Evolutionary conservation across 1,140 invertebrate species (phyloP).

Genomic region (Sinella curviseta): DNA sequence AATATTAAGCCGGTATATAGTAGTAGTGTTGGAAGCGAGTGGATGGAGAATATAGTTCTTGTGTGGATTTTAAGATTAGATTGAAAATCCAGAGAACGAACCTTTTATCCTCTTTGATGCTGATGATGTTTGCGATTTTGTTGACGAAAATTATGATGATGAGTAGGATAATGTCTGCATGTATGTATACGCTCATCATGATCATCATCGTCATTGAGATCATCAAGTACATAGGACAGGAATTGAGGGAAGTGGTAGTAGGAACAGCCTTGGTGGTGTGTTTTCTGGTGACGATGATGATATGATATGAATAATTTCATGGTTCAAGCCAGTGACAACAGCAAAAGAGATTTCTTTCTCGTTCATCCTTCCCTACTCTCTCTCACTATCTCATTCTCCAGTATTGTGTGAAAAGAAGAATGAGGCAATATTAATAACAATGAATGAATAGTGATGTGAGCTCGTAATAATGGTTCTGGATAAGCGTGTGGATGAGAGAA

Average conservation of each 20-base stretch:
- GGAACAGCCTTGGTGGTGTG: no score
- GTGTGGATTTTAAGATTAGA: background rate
- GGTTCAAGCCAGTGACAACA: no score
- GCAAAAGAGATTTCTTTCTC: no score
- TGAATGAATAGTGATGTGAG: background rate
- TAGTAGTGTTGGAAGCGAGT: background rate
- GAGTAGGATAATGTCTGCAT: background rate
- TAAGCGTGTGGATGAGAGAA: no score
- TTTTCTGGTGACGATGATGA: no score
- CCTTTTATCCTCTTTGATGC: background rate
- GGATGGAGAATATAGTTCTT: no score
- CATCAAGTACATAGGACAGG: no score
- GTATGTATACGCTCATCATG: background rate
- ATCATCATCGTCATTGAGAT: background rate
- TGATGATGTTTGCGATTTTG: constrained; percentile 19
- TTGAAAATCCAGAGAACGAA: background rate
- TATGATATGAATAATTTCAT: no score
- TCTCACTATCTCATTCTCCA: background rate
- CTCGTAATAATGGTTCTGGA: no score
- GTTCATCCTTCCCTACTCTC: no score
- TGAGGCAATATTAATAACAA: constrained; percentile 4
- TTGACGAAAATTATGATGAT: constrained; percentile 23
- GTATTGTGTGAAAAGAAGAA: background rate
- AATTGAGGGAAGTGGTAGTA: no score
- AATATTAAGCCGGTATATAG: background rate